A percentile compares a stretch with the other conserved stretches of the same genome.
Conservation (phyloP, 2,797 vertebrate species). For the Hephaestus fuliginosus region DNA sequence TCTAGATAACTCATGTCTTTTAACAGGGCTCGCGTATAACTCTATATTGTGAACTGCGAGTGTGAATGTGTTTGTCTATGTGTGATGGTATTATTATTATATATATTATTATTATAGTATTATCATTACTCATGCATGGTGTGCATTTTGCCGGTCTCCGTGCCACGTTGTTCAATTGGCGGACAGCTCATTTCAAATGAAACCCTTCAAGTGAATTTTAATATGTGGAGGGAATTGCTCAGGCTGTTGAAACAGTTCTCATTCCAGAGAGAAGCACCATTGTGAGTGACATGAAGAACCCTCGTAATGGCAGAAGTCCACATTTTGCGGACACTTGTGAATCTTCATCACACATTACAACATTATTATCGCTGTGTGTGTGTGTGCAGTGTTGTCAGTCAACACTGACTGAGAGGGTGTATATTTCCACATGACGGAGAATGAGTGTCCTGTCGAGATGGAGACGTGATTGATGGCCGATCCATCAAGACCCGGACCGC, state of each 20-base stretch:
- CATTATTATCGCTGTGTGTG: conserved; percentile 41
- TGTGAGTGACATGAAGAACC: conserved; percentile 32
- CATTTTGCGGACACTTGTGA: conserved; percentile 36
- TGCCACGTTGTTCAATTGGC: conserved; percentile 2
- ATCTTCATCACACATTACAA: conserved; percentile 32
- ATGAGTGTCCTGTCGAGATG: conserved; percentile 64
- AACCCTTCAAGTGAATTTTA: conserved; percentile 37
- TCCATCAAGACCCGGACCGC: conserved; percentile 52
- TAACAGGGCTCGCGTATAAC: background rate
- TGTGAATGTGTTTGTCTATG: background rate
- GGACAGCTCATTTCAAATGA: conserved; percentile 34
- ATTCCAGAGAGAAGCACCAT: conserved; percentile 25
- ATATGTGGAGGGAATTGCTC: conserved; percentile 31
- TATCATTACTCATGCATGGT: background rate
- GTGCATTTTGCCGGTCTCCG: background rate
- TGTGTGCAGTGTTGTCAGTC: conserved; percentile 11
- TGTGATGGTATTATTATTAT: background rate
- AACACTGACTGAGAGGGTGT: conserved; percentile 21
- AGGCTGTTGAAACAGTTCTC: conserved; percentile 8
- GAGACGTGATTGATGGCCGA: conserved; percentile 72
- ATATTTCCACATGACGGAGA: conserved; percentile 47
- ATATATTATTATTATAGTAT: too few species aligned
- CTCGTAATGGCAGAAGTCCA: conserved; percentile 21
- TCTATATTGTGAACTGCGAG: background rate
- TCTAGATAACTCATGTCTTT: too few species aligned